Conservation (phyloP, 2,113 vertebrate species). For the Nibea albiflora region DNA sequence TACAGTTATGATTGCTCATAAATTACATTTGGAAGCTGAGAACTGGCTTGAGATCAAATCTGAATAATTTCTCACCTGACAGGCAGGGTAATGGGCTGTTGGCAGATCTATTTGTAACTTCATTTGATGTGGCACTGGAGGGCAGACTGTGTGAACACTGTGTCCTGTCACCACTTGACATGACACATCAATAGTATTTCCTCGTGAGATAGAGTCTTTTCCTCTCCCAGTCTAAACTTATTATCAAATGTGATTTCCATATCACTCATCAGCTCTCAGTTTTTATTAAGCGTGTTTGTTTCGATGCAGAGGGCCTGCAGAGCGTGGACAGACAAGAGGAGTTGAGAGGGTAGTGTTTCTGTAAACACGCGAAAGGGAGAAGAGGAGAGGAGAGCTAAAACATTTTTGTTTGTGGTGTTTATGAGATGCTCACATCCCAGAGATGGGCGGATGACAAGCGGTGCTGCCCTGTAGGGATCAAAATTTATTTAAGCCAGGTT, state of each 20-base stretch:
- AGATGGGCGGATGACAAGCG: slow-evolving; percentile 55
- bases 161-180: slow-evolving; percentile 34
- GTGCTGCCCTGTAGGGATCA: slow-evolving; percentile 66
- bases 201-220: not conserved
- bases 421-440: slow-evolving; percentile 39
- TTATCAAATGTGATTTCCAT: not conserved
- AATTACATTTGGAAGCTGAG: slow-evolving; percentile 49
- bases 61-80: slow-evolving; percentile 52
- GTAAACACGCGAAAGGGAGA: not conserved
- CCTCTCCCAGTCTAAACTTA: not conserved
- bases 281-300: slow-evolving; percentile 11
- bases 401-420: slow-evolving; percentile 41
- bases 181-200: slow-evolving; percentile 26
- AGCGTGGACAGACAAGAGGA: not conserved
- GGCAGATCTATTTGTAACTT: slow-evolving; percentile 49
- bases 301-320: not conserved
- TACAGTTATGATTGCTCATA: slow-evolving; percentile 51
- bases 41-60: slow-evolving; percentile 68
- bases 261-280: not conserved
- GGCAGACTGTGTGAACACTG: slow-evolving; percentile 39
- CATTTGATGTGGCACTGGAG: slow-evolving; percentile 46
- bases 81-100: slow-evolving; percentile 44
- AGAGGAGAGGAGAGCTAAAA: not conserved
- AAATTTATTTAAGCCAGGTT: slow-evolving; percentile 76
- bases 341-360: no score